Conservation (phyloP, 2,888 invertebrate genomes). For the Oscheius sp. region DNA sequence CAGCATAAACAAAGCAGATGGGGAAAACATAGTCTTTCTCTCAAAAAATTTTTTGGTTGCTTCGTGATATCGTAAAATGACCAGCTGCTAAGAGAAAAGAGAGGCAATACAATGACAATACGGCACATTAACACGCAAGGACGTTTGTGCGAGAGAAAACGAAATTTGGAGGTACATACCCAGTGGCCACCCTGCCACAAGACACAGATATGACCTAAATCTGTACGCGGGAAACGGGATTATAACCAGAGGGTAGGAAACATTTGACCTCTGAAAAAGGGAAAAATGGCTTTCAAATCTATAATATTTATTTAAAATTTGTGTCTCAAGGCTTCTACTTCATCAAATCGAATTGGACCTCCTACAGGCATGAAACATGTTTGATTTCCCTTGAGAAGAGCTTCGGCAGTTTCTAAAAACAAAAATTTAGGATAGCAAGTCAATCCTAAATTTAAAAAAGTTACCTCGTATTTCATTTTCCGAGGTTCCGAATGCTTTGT, state of each 20-base stretch:
- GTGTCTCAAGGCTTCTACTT: slow-evolving; percentile 36
- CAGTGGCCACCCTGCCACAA: neutral
- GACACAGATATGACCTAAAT: too few species aligned
- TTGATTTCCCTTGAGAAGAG: neutral
- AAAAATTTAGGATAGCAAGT: neutral
- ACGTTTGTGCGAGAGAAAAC: too few species aligned
- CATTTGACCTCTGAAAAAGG: neutral
- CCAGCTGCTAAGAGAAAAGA: neutral
- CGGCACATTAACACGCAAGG: slow-evolving; percentile 4
- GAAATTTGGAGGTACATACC: too few species aligned
- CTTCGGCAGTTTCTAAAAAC: slow-evolving; percentile 17
- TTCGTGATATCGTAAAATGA: too few species aligned
- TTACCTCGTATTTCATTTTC: slow-evolving; percentile 36
- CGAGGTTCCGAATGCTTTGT: slow-evolving; percentile 47
- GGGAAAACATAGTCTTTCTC: too few species aligned
- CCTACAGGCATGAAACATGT: slow-evolving; percentile 27
- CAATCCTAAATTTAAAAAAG: neutral
- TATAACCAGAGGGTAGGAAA: neutral
- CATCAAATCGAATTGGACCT: slow-evolving; percentile 41
- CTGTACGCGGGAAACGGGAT: too few species aligned
- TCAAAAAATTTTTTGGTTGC: too few species aligned
- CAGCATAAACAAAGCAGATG: too few species aligned
- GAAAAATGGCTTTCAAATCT: neutral
- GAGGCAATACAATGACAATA: too few species aligned
- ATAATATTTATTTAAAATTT: neutral